phyloP scores from a whole-genome alignment of 1,140 invertebrate genomes.

The Drosophila azteca region DNA sequence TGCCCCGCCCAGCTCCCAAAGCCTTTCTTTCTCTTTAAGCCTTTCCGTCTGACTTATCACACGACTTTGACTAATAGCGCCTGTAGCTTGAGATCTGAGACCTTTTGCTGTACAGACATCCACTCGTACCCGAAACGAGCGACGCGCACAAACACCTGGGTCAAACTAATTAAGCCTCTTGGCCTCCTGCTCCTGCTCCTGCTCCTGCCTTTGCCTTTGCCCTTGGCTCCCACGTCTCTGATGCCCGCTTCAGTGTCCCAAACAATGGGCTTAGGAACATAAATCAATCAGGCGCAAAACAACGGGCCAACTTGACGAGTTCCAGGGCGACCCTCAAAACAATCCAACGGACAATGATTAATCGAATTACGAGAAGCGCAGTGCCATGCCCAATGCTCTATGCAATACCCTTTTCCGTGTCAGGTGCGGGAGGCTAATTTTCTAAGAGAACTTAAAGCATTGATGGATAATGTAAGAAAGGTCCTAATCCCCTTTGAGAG shows the following conservation, averaged over 20 bases:
- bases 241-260: slow-evolving; percentile 2
- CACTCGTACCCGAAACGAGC: background rate
- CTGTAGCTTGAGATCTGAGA: slow-evolving; percentile 42
- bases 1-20: background rate
- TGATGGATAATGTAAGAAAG: too few relatives aligned
- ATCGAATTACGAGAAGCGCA: slow-evolving; percentile 49
- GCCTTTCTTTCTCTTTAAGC: slow-evolving; percentile 4
- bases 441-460: too few relatives aligned
- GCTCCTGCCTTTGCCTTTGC: too few relatives aligned
- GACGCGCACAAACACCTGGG: slow-evolving; percentile 54
- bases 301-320: slow-evolving; percentile 68
- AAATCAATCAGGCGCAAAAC: slow-evolving; percentile 77
- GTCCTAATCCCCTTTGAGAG: too few relatives aligned
- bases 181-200: slow-evolving; percentile 1
- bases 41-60: slow-evolving; percentile 63
- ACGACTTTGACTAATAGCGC: slow-evolving; percentile 69
- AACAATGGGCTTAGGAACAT: slow-evolving; percentile 73
- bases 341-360: slow-evolving; percentile 71
- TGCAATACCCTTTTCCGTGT: slow-evolving; percentile 56
- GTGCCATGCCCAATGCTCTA: slow-evolving; percentile 23
- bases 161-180: slow-evolving; percentile 76
- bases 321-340: slow-evolving; percentile 53
- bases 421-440: background rate
- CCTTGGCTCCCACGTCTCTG: background rate
- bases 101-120: slow-evolving; percentile 32